Evolutionary conservation across 1,140 invertebrate species (phyloP), one percentile per base, ranked within the genome.

Genomic region (Drosophila ohnishii): DNA sequence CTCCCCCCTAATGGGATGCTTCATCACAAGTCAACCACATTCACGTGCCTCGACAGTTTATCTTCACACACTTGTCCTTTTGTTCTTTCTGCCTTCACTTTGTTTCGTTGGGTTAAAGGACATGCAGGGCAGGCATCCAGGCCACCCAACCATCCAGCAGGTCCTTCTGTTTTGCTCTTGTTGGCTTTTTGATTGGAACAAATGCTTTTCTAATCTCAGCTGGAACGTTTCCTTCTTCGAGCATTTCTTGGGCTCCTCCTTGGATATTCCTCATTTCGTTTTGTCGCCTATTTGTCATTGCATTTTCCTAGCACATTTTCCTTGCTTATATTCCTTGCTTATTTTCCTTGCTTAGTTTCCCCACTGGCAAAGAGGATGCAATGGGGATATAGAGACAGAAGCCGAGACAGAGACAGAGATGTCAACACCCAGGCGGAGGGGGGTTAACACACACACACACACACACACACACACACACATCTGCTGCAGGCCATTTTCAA

Each of bases 251-350:
- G 11, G 30, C 35, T 25, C 53, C 37, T 30, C 16, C 45, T 34
- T 72, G 51, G 70, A 76, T 71, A 88, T 87, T 87, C 87, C 83
- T 87, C 83, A 88, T 87, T 88, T 87, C 83, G 79, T 87, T 87
- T 87, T 88, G 84, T 87, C 83, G 83, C 84, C 84, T 87, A 83
- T 87, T 87, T 87, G 84, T 88, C 84, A 87, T 88, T 79, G 83
- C 84, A 87, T 88, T 88, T 74, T 69, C 61, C 69, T 55, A 57
- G 75, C 51, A 34, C 25, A 70, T 69, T 57, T 57, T 53, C 45
- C 64, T 53, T 66, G 75, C 50, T 44, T 76, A 84, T 83, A 79
- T 80, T 74, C 65, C 73, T 63, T 67, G 75, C 25, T 44, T 50
- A 67, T 56, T 69, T 57, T 44, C 59, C 44, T 13, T 13, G 44